Evolutionary conservation across 2,797 vertebrate species (phyloP), one percentile per base, ranked within the genome.

Genomic region (Eptatretus atami): DNA sequence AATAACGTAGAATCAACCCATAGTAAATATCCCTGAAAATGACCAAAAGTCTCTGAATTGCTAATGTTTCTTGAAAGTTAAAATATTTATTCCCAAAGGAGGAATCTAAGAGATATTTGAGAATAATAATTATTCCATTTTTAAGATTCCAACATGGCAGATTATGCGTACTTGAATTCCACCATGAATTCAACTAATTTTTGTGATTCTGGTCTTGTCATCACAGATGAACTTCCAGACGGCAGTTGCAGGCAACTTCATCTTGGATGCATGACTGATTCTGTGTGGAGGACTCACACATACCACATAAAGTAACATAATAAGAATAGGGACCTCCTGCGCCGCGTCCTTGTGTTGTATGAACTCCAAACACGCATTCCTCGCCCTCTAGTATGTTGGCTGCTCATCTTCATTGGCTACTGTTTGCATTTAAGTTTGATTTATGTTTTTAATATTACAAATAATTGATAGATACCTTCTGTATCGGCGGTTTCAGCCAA

Each of bases 271-370:
- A n/a, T 98, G 63, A 96, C 88, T n/a, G n/a, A 8, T 98, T 98
- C 71, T 98, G 90, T 70, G 92, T 98, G 75, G 92, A 98, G 70
- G 88, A 98, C 70, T n/a, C 90, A 96, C 71, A 92, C 92, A 0
- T 96, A 95, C 64, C 92, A 98, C 76, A 95, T 98, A 74, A 98
- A 96, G 77, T 96, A 87, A 95, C 74, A 96, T 98, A 68, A 95
- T 98, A n/a, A n/a, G 87, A 96, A 92, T 72, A 95, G 86, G 76
- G 92, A 98, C 72, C 77, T 98, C 71, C 79, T 98, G 68, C 78
- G 90, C 71, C 81, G 88, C 77, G 90, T 96, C 2, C 75, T 98
- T 70, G 81, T 90, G 66, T 81, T 98, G 70, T n/a, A 98, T 98
- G 92, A 95, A 94, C 76, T 98, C 92, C n/a, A 98, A 90, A 73